Evolutionary conservation across 2,888 invertebrate genomes (phyloP), one percentile per base, ranked within the genome.

Genomic region (Autographa gamma): DNA sequence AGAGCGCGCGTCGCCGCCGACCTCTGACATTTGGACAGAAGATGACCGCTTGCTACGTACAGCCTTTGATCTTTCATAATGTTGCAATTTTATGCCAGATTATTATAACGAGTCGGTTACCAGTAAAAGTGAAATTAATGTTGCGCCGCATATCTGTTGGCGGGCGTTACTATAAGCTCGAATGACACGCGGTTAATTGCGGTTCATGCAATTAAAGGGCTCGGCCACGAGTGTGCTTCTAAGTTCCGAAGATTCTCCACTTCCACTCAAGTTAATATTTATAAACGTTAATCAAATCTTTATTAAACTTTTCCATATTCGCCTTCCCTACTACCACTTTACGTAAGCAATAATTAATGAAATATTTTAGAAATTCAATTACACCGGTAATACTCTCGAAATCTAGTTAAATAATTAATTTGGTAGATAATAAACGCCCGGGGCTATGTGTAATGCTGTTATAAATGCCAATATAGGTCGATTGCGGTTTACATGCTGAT

Each of bases 21-120:
- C 93, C 93, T 91, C 85, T 93, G 93, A 87, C 93, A 94, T 94
- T 94, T 93, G 74, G 63, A 75, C 78, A 83, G 88, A 88, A 91
- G 93, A 94, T 91, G 93, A 90, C 93, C 92, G 90, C 88, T 91
- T 89, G 89, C 89, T 86, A 85, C 84, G 83, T 86, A 83, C 88
- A 91, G 91, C 90, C 92, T 93, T 90, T 94, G 92, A 93, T 93
- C 93, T 92, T 88, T 87, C 87, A 88, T 83, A 87, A 90, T 91
- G 86, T 89, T 90, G 92, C 88, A 92, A 92, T 92, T 92, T 92
- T 91, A 92, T 91, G 89, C 89, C 84, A 90, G 88, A 91, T 92
- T 91, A 91, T 89, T 90, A 90, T 89, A 88, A 86, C 82, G 79
- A 85, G 76, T 86, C 54, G 68, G 64, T 88, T 86, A 84, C 86